phyloP scores from a whole-genome alignment of 2,113 vertebrate species.

The Nycticryphes semicollaris region DNA sequence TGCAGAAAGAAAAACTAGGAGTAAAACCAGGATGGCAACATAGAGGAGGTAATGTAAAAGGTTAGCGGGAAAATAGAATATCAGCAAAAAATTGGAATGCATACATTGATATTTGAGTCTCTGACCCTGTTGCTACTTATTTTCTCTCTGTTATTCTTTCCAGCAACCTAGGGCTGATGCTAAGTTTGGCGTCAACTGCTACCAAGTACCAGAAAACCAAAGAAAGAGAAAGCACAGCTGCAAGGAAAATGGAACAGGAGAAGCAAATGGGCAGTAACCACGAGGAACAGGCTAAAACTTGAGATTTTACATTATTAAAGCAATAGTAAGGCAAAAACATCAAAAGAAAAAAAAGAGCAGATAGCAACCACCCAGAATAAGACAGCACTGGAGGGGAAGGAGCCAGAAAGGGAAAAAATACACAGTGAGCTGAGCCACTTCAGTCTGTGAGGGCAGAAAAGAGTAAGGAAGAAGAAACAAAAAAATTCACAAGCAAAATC shows the following conservation, averaged over 20 bases:
- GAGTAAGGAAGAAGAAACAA: not conserved
- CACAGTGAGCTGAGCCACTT: not conserved
- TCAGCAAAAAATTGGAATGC: not conserved
- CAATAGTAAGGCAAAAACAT: not conserved
- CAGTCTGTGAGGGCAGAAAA: not conserved
- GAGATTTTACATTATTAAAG: conserved; percentile 45
- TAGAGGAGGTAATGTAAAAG: not conserved
- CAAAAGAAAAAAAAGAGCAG: conserved; percentile 12
- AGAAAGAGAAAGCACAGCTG: not conserved
- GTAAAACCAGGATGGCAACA: not conserved
- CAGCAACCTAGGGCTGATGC: not conserved
- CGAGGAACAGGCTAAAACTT: not conserved
- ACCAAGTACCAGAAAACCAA: not conserved
- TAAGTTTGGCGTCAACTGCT: not conserved
- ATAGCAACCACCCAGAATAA: not conserved
- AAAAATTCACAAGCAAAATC: not conserved
- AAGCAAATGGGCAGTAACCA: not conserved
- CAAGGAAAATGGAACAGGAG: conserved; percentile 10
- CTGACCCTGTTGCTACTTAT: not conserved
- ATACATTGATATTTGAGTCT: not conserved
- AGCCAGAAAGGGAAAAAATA: conserved; percentile 1
- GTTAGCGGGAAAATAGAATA: not conserved
- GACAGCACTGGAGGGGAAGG: conserved; percentile 2
- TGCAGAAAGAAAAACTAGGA: not conserved
- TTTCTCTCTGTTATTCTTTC: not conserved